A percentile compares a stretch with the other conserved stretches of the same genome.
Conservation (phyloP, 2,888 invertebrate genomes). For the Trachelus iudaicus region DNA sequence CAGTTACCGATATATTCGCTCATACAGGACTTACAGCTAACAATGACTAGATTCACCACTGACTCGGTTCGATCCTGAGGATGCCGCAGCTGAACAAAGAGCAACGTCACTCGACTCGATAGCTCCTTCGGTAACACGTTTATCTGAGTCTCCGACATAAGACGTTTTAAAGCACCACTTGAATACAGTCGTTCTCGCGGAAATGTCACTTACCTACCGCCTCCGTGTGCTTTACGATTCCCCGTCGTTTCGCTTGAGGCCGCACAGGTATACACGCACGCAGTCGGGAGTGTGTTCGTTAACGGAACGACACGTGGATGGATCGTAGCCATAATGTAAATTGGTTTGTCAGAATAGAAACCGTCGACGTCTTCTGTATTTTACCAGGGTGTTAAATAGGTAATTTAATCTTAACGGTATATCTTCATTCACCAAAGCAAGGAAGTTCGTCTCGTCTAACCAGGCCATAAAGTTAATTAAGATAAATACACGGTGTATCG, state of each 20-base stretch:
- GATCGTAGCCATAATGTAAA: not conserved
- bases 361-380: not conserved
- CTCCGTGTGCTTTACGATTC: not conserved
- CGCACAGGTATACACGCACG: not conserved
- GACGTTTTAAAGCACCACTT: not conserved
- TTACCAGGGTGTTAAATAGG: not conserved
- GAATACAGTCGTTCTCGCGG: not conserved
- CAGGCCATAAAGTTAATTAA: not conserved
- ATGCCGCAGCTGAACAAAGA: not conserved
- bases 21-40: not conserved
- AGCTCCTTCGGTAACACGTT: not conserved
- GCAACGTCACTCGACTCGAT: slow-evolving; percentile 1
- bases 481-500: not conserved
- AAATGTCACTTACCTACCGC: not conserved
- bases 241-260: not conserved
- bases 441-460: not conserved
- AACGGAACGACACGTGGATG: not conserved
- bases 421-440: not conserved
- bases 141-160: not conserved
- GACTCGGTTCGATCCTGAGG: not conserved
- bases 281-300: not conserved
- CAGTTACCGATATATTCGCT: not conserved
- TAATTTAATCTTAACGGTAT: not conserved
- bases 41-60: not conserved
- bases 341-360: not conserved